Evolutionary conservation across 1,140 invertebrate species (phyloP).

Genomic region (Glossosoma conforme): DNA sequence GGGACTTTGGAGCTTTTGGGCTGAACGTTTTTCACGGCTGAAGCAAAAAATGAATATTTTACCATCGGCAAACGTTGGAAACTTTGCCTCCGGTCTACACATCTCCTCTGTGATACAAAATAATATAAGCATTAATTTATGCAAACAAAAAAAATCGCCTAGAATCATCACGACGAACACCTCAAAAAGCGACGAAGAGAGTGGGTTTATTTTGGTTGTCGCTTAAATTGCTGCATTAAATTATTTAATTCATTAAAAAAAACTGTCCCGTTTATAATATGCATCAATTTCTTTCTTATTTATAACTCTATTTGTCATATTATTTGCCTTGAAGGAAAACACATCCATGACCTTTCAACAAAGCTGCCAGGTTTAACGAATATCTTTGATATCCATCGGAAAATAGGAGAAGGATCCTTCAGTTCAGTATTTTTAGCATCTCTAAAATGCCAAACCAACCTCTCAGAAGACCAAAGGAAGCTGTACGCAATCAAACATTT

Average conservation of each 20-base stretch:
- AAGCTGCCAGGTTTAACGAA: slow-evolving; percentile 59
- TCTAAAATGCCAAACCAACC: slow-evolving; percentile 51
- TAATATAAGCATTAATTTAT: slow-evolving; percentile 21
- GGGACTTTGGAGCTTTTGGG: slow-evolving; percentile 22
- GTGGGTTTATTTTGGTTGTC: slow-evolving; percentile 32
- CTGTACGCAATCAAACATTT: slow-evolving; percentile 79
- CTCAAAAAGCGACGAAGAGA: slow-evolving; percentile 39
- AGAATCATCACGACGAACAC: slow-evolving; percentile 19
- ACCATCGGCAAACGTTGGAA: slow-evolving; percentile 15
- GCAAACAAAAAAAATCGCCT: slow-evolving; percentile 14
- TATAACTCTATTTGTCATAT: no score
- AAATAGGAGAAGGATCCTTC: slow-evolving; percentile 77
- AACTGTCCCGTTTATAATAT: no score
- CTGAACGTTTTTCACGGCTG: slow-evolving; percentile 10
- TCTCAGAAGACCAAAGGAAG: slow-evolving; percentile 47
- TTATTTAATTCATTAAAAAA: slow-evolving; percentile 1
- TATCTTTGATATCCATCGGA: slow-evolving; percentile 62
- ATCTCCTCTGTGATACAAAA: slow-evolving; percentile 15
- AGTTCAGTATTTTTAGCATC: slow-evolving; percentile 75
- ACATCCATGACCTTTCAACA: slow-evolving; percentile 48
- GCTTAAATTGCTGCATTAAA: not conserved
- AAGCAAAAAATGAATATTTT: slow-evolving; percentile 21
- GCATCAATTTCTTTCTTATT: no score
- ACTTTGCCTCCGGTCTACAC: slow-evolving; percentile 14
- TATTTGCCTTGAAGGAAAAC: slow-evolving; percentile 37